Base-by-base conservation (phyloP, 1,140 invertebrate genomes). In the Lasioglossum albipes region DNA sequence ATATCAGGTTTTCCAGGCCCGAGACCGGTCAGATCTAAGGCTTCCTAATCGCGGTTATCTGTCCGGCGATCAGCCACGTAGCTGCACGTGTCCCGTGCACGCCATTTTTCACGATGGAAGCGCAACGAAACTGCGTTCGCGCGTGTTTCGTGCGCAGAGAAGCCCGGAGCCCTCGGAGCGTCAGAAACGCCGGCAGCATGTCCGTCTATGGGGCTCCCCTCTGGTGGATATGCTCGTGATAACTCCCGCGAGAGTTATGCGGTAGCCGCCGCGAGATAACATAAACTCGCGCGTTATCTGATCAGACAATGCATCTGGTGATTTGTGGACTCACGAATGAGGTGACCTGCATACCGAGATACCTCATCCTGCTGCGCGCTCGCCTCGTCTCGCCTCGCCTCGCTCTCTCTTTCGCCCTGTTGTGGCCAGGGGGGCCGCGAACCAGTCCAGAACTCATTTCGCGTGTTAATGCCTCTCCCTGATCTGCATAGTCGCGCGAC, bases 291-390 rank as follows among this genome's bases (percentile, higher is more conserved):
- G 72, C 64, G 70, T 79, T 84, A 86, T 88, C 86, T 82, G 87
- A 88, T 88, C 66, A 57, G 64, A 82, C 73, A 84, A 85, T 77
- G 78, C 75, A 75, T 84, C 80, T 68, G 73, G 67, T 77, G 76
- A 87, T 87, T 84, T 78, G 79, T 83, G 72, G 70, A 79, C 79
- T 84, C 57, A 77, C 76, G 73, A 84, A 87, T 79, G 79, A 69
- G 79, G 82, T 84, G 85, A 87, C 86, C 86, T 79, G 82, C 86
- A 87, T 87, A 84, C 73, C 76, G 81, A 86, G 74, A 86, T 86
- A 86, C 67, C 75, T 59, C 65, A 49, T 64, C 59, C 22, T 12
- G 59, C 45, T 12, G 45, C 13, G 36, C 36, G 2, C 36, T 3
- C 36, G 36, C 36, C 36, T 36, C 2, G 36, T 36, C 36, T 36